Evolutionary conservation across 2,113 vertebrate genomes (phyloP).

Genomic region (Corythoichthys haematopterus): DNA sequence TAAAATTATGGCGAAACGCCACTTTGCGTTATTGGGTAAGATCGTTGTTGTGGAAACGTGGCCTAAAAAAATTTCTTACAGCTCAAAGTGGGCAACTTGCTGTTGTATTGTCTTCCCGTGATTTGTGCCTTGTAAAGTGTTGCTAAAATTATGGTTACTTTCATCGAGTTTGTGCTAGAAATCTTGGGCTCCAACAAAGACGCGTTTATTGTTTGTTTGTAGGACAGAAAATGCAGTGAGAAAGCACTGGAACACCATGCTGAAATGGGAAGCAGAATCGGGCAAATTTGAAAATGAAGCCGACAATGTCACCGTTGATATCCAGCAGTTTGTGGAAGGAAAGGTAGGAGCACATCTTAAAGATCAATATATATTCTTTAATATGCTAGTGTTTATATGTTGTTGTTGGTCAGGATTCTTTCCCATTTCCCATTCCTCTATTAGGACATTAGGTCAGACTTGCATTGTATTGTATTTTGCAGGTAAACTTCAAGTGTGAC

Average conservation of each 20-base stretch:
- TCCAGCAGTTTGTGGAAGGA: conserved; percentile 72
- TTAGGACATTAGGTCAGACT: not conserved
- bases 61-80: too few species aligned
- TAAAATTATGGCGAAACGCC: too few species aligned
- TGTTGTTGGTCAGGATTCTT: not conserved
- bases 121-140: too few species aligned
- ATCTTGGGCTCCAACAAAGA: not conserved
- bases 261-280: conserved; percentile 80
- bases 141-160: too few species aligned
- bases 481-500: conserved; percentile 65
- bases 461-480: conserved; percentile 19
- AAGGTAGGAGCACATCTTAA: conserved; percentile 47
- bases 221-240: conserved; percentile 91
- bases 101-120: too few species aligned
- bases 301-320: conserved; percentile 62
- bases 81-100: too few species aligned
- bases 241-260: conserved; percentile 88
- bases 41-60: too few species aligned
- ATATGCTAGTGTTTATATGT: not conserved
- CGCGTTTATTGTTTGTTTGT: not conserved
- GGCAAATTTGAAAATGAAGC: conserved; percentile 71
- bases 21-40: too few species aligned
- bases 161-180: too few species aligned
- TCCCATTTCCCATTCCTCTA: not conserved
- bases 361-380: not conserved